These are phyloP conservation scores for Chloroceryle amazona DNA, from an alignment of 2,797 vertebrate genomes.

Conservation along the genomic window DNA sequence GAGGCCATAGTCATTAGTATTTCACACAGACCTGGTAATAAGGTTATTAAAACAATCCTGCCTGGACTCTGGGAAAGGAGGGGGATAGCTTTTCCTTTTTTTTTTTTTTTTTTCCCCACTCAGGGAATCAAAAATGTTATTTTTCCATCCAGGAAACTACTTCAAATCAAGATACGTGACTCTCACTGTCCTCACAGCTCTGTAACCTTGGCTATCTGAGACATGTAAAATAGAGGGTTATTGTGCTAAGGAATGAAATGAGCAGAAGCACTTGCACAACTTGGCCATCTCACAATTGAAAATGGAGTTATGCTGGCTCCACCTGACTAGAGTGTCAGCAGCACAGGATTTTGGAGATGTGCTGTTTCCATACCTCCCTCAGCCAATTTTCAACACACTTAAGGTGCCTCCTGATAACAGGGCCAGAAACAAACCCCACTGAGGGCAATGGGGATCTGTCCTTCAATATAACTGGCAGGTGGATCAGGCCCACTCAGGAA, in stretches of 20 bases:
- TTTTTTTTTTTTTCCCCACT: not conserved
- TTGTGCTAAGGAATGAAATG: slow-evolving; percentile 53
- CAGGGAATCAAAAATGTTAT: not conserved
- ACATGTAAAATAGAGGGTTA: slow-evolving; percentile 26
- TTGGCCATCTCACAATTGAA: slow-evolving; percentile 58
- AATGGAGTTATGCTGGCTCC: slow-evolving; percentile 61
- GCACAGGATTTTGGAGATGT: slow-evolving; percentile 40
- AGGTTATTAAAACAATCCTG: slow-evolving; percentile 49
- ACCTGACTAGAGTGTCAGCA: slow-evolving; percentile 45
- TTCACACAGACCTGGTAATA: not conserved
- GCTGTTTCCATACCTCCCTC: not conserved
- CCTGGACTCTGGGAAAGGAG: not conserved
- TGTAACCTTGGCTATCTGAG: slow-evolving; percentile 38
- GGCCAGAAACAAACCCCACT: slow-evolving; percentile 13
- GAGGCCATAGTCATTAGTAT: not conserved
- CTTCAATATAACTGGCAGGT: slow-evolving; percentile 27
- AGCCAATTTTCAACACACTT: slow-evolving; percentile 45
- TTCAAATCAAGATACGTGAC: slow-evolving; percentile 52
- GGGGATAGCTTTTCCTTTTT: not conserved
- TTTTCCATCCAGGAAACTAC: slow-evolving; percentile 36
- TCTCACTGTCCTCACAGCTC: slow-evolving; percentile 26
- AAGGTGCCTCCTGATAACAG: slow-evolving; percentile 34
- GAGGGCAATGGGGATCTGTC: slow-evolving; percentile 2
- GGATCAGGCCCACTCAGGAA: slow-evolving; percentile 27
- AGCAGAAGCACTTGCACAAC: slow-evolving; percentile 19